phyloP scores from a whole-genome alignment of 2,113 vertebrate species.

The Apistogramma diplotaenia region DNA sequence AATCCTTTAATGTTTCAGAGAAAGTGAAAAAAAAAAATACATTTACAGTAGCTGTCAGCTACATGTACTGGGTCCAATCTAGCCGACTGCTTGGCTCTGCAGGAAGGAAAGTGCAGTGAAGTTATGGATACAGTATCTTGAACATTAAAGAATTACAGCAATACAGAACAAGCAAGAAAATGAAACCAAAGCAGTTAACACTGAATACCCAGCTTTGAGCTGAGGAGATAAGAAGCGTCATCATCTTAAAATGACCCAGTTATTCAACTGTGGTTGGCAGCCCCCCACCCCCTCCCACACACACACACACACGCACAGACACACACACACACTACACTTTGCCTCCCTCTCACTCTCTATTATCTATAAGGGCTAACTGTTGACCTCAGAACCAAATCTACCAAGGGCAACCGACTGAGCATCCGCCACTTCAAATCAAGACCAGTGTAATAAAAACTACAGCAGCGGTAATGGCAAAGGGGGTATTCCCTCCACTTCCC shows the following conservation, averaged over 20 bases:
- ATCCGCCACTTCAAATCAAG: conserved; percentile 31
- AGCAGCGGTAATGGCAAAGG: conserved; percentile 1
- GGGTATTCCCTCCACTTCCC: conserved; percentile 38
- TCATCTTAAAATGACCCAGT: conserved; percentile 73
- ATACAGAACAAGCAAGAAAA: not conserved
- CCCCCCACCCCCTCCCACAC: not conserved
- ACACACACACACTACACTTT: not conserved
- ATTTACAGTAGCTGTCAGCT: not conserved
- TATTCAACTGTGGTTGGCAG: conserved; percentile 64
- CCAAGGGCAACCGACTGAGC: conserved; percentile 12
- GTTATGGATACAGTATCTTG: not conserved
- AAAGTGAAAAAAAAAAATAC: not conserved
- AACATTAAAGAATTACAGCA: not conserved
- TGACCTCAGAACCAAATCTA: conserved; percentile 21
- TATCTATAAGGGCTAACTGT: conserved; percentile 15
- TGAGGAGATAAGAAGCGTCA: conserved; percentile 56
- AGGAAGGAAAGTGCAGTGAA: not conserved
- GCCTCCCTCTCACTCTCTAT: not conserved
- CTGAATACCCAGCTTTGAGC: conserved; percentile 36
- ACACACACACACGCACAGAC: too few species aligned
- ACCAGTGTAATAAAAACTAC: conserved; percentile 22
- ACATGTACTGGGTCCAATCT: not conserved
- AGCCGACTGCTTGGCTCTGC: not conserved
- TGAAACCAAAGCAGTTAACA: conserved; percentile 38
- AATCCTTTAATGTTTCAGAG: not conserved